Evolutionary conservation across 23 tunicate genomes (phyloP).

Genomic region (Trididemnum miniatum): DNA sequence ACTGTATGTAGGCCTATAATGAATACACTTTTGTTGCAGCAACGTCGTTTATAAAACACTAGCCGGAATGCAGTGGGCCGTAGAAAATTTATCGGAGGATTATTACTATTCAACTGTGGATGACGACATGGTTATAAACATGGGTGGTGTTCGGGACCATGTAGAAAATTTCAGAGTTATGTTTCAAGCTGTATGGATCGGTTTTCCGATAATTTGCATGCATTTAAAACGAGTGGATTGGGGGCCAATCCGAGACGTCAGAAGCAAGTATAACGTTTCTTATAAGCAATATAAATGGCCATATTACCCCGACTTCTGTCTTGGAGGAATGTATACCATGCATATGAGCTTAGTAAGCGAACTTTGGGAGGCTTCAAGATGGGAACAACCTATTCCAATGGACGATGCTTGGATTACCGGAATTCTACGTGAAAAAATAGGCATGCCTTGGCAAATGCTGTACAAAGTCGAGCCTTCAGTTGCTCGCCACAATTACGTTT

Average conservation of each 20-base stretch:
- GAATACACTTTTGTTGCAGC: background rate
- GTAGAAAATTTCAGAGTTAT: background rate
- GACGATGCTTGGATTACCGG: slow-evolving; percentile 41
- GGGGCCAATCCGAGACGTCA: background rate
- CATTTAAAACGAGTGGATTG: background rate
- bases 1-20: background rate
- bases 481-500: slow-evolving; percentile 14
- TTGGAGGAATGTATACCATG: slow-evolving; percentile 36
- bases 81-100: background rate
- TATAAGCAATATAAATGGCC: slow-evolving; percentile 23
- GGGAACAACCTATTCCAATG: background rate
- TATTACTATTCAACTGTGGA: slow-evolving; percentile 26
- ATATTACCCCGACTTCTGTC: slow-evolving; percentile 24
- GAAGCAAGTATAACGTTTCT: slow-evolving; percentile 21
- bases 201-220: slow-evolving; percentile 30
- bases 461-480: background rate
- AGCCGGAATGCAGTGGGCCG: slow-evolving; percentile 42
- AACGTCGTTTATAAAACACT: slow-evolving; percentile 30
- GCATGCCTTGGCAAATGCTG: slow-evolving; percentile 26
- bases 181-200: background rate
- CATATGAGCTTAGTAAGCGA: background rate
- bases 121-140: slow-evolving; percentile 16
- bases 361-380: slow-evolving; percentile 2
- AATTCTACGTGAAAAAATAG: slow-evolving; percentile 12
- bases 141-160: background rate